Evolutionary conservation across 37 sponge, comb jelly and placozoan genomes (phyloP).

Genomic region (Beroe ovata): DNA sequence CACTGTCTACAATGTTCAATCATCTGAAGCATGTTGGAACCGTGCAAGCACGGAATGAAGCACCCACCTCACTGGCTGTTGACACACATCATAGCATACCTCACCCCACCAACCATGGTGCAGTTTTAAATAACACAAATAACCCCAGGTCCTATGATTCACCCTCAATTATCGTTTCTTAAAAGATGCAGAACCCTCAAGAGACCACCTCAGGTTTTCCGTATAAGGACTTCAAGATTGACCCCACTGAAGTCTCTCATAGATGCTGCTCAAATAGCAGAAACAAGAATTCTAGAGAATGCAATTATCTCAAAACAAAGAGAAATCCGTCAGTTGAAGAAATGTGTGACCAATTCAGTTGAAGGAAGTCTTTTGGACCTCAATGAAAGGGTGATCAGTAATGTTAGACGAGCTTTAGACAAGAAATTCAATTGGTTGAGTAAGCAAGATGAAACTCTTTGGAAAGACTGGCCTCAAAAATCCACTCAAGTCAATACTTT

Average conservation of each 20-base stretch:
- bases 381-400: background rate
- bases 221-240: background rate
- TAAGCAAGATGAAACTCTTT: background rate
- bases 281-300: background rate
- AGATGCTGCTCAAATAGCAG: background rate
- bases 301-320: background rate
- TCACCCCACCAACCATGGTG: too few species aligned
- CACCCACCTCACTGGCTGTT: too few species aligned
- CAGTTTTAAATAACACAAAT: too few species aligned
- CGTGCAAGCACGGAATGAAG: too few species aligned
- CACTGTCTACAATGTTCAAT: too few species aligned
- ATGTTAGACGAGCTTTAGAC: background rate
- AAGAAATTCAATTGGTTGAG: background rate
- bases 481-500: background rate
- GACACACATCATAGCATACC: too few species aligned
- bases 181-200: constrained; percentile 1
- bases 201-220: background rate
- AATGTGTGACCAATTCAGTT: background rate
- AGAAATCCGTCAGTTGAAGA: background rate
- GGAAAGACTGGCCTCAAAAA: background rate
- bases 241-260: background rate
- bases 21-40: too few species aligned
- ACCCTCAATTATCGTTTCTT: too few species aligned
- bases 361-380: background rate
- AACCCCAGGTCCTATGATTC: too few species aligned